phyloP scores from a whole-genome alignment of 2,797 vertebrate genomes.

The Limosa lapponica region DNA sequence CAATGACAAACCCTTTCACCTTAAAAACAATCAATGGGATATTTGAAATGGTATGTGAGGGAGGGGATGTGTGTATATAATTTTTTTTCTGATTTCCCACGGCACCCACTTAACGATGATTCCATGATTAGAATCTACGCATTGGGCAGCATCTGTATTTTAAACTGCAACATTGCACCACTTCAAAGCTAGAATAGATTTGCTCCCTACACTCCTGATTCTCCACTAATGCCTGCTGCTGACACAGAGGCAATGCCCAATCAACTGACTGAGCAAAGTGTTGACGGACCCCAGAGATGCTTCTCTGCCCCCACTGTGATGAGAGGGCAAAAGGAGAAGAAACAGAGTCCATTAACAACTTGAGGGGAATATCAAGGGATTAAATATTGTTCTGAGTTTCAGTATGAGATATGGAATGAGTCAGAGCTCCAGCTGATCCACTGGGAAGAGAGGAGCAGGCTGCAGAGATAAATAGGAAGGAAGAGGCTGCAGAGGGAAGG shows the following conservation, averaged over 20 bases:
- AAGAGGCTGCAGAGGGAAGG: background rate
- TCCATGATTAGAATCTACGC: background rate
- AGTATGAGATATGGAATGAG: background rate
- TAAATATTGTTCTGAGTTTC: slow-evolving; percentile 53
- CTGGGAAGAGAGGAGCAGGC: background rate
- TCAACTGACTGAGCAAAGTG: background rate
- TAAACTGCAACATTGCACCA: background rate
- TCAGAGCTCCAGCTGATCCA: slow-evolving; percentile 30
- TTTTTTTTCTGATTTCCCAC: background rate
- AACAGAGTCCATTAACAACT: slow-evolving; percentile 44
- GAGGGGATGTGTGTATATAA: fast-evolving
- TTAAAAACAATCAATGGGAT: background rate
- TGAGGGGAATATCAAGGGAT: slow-evolving; percentile 31
- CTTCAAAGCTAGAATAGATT: background rate
- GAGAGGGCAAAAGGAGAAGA: slow-evolving; percentile 49
- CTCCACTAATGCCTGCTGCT: background rate
- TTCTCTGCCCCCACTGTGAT: background rate
- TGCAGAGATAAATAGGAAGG: background rate
- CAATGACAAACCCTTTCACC: background rate
- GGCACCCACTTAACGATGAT: background rate
- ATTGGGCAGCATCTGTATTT: background rate
- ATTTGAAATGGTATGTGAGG: background rate
- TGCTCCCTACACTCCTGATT: background rate
- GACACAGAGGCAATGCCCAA: background rate
- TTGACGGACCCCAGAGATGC: background rate